These are phyloP conservation scores for Aphelinus certus DNA, from an alignment of 1,140 invertebrate genomes.

Conservation along the genomic window DNA sequence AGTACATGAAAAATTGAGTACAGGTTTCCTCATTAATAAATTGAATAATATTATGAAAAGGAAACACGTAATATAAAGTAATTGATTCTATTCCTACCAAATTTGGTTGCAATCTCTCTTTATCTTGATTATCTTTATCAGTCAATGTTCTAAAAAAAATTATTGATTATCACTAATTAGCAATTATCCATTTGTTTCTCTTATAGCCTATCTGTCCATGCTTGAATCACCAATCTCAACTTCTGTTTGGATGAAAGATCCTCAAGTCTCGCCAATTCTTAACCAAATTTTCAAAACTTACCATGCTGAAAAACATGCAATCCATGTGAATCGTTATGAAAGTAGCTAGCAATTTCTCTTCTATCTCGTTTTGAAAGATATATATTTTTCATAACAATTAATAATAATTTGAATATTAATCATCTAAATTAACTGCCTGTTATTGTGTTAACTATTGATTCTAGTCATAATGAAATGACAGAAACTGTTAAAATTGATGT, in stretches of 20 bases:
- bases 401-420: constrained; percentile 9
- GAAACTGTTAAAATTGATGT: background rate
- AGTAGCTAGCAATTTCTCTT: constrained; percentile 42
- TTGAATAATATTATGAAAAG: background rate
- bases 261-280: constrained; percentile 71
- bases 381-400: constrained; percentile 18
- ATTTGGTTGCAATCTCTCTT: no score
- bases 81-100: no score
- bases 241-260: constrained; percentile 72
- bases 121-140: no score
- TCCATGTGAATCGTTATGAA: constrained; percentile 57
- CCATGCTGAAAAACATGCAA: constrained; percentile 71
- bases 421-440: constrained; percentile 12
- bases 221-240: constrained; percentile 70
- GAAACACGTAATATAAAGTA: no score
- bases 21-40: no score
- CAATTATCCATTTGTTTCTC: constrained; percentile 36
- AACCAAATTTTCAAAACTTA: constrained; percentile 74
- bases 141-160: background rate
- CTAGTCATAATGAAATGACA: constrained; percentile 25
- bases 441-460: constrained; percentile 12
- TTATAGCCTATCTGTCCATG: constrained; percentile 71
- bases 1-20: constrained; percentile 5
- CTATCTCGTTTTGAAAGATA: background rate
- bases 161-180: constrained; percentile 35